Conservation (phyloP, 1,140 invertebrate genomes). For the Odontomachus brunneus region DNA sequence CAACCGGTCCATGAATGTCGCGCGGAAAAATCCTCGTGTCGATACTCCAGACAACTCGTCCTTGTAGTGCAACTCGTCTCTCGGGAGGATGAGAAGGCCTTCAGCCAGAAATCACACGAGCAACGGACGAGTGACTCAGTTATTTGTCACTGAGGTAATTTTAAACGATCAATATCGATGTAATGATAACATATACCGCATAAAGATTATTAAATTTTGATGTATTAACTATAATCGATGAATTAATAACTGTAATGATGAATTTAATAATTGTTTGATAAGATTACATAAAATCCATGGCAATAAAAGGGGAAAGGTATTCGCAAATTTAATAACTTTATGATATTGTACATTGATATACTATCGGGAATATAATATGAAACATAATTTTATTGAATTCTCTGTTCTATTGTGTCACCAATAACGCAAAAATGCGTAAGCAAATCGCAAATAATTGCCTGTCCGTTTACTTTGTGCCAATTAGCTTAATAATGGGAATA, state of each 20-base stretch:
- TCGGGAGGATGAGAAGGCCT: neutral
- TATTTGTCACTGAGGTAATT: neutral
- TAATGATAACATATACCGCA: neutral
- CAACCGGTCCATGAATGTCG: constrained; percentile 7
- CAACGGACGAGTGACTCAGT: neutral
- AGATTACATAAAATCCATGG: too few relatives aligned
- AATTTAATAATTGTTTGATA: constrained; percentile 6
- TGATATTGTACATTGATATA: neutral
- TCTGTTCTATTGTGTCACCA: constrained; percentile 23
- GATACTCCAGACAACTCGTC: neutral
- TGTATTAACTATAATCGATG: neutral
- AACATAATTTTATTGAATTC: constrained; percentile 50
- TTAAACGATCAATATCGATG: neutral
- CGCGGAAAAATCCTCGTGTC: constrained; percentile 23
- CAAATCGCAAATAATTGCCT: constrained; percentile 3
- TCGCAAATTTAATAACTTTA: neutral
- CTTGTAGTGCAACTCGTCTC: neutral
- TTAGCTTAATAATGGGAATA: constrained; percentile 35
- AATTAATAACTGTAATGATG: constrained; percentile 7
- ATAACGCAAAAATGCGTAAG: constrained; percentile 20
- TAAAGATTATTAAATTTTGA: neutral
- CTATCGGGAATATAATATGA: neutral
- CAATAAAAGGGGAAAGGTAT: too few relatives aligned
- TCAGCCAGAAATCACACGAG: neutral
- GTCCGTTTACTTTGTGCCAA: constrained; percentile 38